Conservation (phyloP, 2,797 vertebrate genomes). For the Mormyrus hasselquistii region DNA sequence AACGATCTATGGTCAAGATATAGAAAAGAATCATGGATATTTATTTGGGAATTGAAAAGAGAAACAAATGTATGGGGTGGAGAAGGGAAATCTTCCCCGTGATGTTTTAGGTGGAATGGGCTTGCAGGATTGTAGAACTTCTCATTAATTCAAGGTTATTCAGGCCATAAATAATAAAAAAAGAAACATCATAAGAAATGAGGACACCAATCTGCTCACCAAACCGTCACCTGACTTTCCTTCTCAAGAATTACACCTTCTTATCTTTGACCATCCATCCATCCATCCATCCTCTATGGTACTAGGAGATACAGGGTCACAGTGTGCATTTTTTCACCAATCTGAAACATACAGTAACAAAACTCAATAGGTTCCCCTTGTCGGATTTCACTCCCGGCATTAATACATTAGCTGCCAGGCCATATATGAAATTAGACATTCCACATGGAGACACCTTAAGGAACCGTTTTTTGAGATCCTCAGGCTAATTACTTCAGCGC, state of each 20-base stretch:
- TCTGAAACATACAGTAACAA: neutral
- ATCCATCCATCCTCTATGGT: neutral
- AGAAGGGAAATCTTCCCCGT: neutral
- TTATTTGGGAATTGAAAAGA: neutral
- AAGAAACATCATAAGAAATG: neutral
- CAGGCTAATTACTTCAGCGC: neutral
- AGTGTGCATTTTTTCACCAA: neutral
- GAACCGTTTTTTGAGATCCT: neutral
- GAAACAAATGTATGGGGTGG: neutral
- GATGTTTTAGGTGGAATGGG: neutral
- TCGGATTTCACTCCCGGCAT: neutral
- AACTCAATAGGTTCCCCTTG: neutral
- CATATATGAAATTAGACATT: neutral
- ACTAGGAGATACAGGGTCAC: neutral
- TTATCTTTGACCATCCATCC: neutral
- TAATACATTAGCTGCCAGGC: neutral
- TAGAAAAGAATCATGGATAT: neutral
- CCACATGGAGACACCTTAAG: neutral
- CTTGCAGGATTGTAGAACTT: neutral
- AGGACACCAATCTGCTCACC: neutral
- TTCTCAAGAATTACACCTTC: neutral
- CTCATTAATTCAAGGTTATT: neutral
- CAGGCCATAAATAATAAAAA: neutral
- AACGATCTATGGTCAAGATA: neutral
- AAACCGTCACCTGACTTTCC: neutral